Base-by-base conservation (phyloP, 2,797 vertebrate genomes). In the Nyctibius grandis region DNA sequence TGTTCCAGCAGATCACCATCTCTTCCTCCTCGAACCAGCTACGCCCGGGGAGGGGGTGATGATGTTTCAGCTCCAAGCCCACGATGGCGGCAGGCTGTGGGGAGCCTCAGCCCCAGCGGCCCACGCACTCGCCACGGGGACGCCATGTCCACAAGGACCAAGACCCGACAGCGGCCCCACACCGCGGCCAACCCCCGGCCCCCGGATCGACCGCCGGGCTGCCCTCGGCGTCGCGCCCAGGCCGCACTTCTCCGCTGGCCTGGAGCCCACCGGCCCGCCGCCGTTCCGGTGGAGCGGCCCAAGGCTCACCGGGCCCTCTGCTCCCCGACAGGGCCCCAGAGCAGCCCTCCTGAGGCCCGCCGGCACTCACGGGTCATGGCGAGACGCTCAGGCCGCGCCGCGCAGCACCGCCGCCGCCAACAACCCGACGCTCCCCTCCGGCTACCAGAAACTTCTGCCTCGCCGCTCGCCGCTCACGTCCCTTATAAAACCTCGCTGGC, bases 301-400 rank as follows among this genome's bases (percentile, higher is more conserved):
- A 15, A 54, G 10, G 6, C 7, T 14, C 36, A 20, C 22, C 11
- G 11, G 33, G 44, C 42, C 3, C 31, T 21, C 19, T 69, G 6
- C 23, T n/a, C 18, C 16, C 6, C 8, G 7, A 4, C 6, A 23
- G 31, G 5, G 9, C 15, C 11, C 10, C 13, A 2, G 7, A 4
- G 21, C 8, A 23, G 31, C 22, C 5, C 36, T 20, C 7, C 3
- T 4, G 6, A 23, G 28, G 25, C 17, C 56, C 4, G 29, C 7
- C 15, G 0, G 2, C 38, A 97, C 97, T 97, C 91, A 98, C 97
- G 97, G 70, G 97, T 97, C 97, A 98, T 97, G 21, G 70, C 22
- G 90, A 94, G 31, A 50, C 44, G 6, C 20, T 38, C 11, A 9
- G 16, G n/a, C n/a, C n/a, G n/a, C n/a, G 16, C 59, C 61, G 19